These are phyloP conservation scores for Perca schrenkii DNA, from an alignment of 2,113 vertebrate genomes.

Conservation along the genomic window DNA sequence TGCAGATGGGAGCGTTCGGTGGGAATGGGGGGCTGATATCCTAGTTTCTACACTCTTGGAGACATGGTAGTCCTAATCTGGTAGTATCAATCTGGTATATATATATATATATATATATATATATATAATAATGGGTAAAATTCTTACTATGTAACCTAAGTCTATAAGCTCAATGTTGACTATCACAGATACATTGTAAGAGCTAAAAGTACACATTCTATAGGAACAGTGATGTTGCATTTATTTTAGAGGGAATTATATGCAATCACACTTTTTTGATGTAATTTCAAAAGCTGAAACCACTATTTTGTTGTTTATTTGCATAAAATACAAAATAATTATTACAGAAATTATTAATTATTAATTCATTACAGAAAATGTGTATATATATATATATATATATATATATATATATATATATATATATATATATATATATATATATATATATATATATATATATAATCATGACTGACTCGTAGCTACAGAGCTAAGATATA, in stretches of 20 bases:
- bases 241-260: neutral
- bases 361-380: neutral
- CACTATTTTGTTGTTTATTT: neutral
- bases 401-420: neutral
- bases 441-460: neutral
- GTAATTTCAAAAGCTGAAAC: neutral
- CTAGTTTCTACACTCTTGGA: conserved; percentile 42
- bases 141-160: neutral
- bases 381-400: neutral
- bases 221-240: neutral
- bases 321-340: conserved; percentile 15
- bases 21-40: conserved; percentile 51
- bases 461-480: conserved; percentile 7
- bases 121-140: too few relatives aligned
- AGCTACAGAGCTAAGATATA: neutral
- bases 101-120: too few relatives aligned
- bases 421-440: neutral
- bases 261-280: neutral
- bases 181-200: neutral
- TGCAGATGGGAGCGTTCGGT: conserved; percentile 72
- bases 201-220: neutral
- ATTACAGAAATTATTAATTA: neutral
- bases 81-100: too few relatives aligned
- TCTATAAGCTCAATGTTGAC: neutral
- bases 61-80: neutral